phyloP scores from a whole-genome alignment of 2,888 invertebrate species.

The Nomada fucata region DNA sequence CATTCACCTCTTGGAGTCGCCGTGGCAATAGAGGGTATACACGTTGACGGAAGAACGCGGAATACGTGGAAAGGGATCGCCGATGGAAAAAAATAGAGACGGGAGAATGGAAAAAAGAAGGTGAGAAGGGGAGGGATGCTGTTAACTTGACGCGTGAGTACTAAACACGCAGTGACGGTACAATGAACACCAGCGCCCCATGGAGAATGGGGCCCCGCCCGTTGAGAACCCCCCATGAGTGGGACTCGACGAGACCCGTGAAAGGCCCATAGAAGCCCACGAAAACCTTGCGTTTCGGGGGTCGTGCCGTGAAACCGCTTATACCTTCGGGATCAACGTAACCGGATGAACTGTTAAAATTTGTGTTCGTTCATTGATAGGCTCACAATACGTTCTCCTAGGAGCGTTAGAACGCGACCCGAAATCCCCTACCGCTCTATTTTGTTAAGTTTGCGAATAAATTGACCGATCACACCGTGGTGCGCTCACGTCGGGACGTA shows the following conservation, averaged over 20 bases:
- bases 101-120: conserved; percentile 37
- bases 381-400: conserved; percentile 39
- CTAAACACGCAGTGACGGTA: conserved; percentile 76
- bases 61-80: conserved; percentile 18
- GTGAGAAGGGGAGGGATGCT: conserved; percentile 68
- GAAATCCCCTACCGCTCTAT: conserved; percentile 38
- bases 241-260: conserved; percentile 58
- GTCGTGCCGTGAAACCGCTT: conserved; percentile 60
- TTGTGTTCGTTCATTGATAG: conserved; percentile 65
- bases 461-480: conserved; percentile 47
- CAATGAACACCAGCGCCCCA: conserved; percentile 76
- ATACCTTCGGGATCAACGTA: conserved; percentile 64
- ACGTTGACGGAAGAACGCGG: conserved; percentile 10
- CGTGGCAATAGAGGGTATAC: conserved; percentile 9
- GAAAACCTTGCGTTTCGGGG: conserved; percentile 56
- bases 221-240: conserved; percentile 74
- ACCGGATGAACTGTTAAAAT: conserved; percentile 65
- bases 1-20: conserved; percentile 36
- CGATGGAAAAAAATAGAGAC: background rate
- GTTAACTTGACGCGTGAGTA: conserved; percentile 78
- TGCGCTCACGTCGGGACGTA: background rate
- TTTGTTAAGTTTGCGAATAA: conserved; percentile 45
- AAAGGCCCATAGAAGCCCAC: conserved; percentile 53
- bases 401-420: conserved; percentile 9
- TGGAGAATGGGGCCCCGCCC: conserved; percentile 73